phyloP scores from a whole-genome alignment of 2,113 vertebrate species.

The Miniopterus natalensis region DNA sequence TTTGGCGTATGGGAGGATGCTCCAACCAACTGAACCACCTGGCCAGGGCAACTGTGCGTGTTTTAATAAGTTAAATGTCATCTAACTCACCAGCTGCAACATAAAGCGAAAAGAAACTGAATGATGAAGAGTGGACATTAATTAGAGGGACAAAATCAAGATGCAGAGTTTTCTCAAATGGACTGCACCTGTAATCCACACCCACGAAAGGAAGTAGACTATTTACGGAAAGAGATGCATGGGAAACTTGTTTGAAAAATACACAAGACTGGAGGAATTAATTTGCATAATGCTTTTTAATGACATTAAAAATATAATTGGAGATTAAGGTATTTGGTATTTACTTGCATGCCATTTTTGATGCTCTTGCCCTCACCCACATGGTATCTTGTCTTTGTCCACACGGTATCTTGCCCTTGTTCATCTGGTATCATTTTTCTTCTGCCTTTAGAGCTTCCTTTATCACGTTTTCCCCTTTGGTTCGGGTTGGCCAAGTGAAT shows the following conservation, averaged over 20 bases:
- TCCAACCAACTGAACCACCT: too few relatives aligned
- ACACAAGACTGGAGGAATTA: background rate
- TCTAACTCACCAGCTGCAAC: background rate
- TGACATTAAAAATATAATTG: background rate
- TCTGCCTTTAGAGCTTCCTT: background rate
- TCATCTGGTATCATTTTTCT: background rate
- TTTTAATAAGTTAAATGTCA: slow-evolving; percentile 2
- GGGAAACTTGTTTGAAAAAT: background rate
- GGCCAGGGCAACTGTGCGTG: background rate
- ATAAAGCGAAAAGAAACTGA: background rate
- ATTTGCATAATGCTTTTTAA: background rate
- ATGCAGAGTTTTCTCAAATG: background rate
- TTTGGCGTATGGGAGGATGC: too few relatives aligned
- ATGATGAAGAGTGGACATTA: background rate
- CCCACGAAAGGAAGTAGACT: background rate
- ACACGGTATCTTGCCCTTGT: background rate
- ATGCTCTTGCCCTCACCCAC: background rate
- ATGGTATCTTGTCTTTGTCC: too few relatives aligned
- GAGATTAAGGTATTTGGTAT: background rate
- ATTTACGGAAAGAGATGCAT: background rate
- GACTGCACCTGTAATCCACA: background rate
- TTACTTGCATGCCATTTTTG: background rate
- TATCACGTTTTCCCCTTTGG: background rate
- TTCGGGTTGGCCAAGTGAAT: background rate
- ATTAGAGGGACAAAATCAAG: background rate